A percentile compares a stretch with the other conserved stretches of the same genome.
Evolutionary conservation across 2,113 vertebrate species (phyloP).

Genomic region (Hippopotamus amphibius): DNA sequence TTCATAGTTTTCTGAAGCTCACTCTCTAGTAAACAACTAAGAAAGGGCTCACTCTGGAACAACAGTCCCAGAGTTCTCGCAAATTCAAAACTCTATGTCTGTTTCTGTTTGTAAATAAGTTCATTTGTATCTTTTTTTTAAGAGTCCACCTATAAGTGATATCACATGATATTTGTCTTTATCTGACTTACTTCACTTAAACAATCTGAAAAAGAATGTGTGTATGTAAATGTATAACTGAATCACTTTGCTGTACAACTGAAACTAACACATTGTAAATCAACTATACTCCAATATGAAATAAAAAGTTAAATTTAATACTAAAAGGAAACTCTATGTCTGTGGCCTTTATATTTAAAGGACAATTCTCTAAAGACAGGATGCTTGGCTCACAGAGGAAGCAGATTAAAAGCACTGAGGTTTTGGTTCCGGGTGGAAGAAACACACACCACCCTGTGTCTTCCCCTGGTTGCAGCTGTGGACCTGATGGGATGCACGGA

Average conservation of each 20-base stretch:
- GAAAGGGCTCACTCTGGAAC: background rate
- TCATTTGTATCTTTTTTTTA: too few species aligned
- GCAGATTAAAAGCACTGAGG: background rate
- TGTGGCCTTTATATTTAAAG: background rate
- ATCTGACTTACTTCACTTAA: too few species aligned
- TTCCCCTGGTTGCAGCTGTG: background rate
- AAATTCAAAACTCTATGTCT: background rate
- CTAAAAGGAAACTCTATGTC: background rate
- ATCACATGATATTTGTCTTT: too few species aligned
- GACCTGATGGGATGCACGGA: background rate
- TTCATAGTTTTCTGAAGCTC: background rate
- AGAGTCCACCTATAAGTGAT: too few species aligned
- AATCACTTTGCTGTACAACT: too few species aligned
- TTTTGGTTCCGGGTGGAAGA: background rate
- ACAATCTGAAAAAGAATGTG: too few species aligned
- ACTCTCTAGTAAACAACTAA: background rate
- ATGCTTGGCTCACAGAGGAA: background rate
- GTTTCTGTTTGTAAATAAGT: too few species aligned
- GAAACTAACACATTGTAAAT: too few species aligned
- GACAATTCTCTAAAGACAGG: background rate
- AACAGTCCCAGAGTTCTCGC: background rate
- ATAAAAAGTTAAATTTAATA: too few species aligned
- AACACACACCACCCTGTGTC: background rate
- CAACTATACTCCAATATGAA: too few species aligned
- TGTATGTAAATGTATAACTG: too few species aligned